phyloP scores from a whole-genome alignment of 2,113 vertebrate species.

The Ammodytes dubius region DNA sequence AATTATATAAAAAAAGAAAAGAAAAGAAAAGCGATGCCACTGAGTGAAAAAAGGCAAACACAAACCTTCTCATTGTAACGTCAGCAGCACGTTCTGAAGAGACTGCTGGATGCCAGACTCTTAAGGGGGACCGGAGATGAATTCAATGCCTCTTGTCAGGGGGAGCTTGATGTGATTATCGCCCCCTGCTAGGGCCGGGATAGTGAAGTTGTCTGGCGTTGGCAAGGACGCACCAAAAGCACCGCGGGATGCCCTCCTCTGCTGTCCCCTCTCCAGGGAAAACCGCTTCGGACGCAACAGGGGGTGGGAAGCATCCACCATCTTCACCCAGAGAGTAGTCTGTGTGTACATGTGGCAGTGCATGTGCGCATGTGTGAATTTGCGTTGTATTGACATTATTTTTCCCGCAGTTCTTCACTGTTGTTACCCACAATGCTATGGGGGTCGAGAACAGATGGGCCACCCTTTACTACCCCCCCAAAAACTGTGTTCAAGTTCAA shows the following conservation, averaged over 20 bases:
- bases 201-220: constrained; percentile 83
- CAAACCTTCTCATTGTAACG: constrained; percentile 81
- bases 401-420: constrained; percentile 13
- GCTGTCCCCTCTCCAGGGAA: constrained; percentile 69
- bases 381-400: constrained; percentile 48
- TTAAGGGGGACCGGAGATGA: constrained; percentile 81
- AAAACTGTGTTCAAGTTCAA: constrained; percentile 49
- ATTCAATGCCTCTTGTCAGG: constrained; percentile 84
- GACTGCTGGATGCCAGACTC: constrained; percentile 79
- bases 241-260: constrained; percentile 72
- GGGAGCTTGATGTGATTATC: constrained; percentile 85
- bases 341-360: constrained; percentile 49
- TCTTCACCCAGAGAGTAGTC: constrained; percentile 50
- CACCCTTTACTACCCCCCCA: constrained; percentile 1
- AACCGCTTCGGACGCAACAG: constrained; percentile 68
- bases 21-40: constrained; percentile 26
- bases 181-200: constrained; percentile 82
- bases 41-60: constrained; percentile 69
- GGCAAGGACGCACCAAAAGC: constrained; percentile 77
- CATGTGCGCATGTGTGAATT: constrained; percentile 64
- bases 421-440: constrained; percentile 24
- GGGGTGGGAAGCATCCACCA: constrained; percentile 73
- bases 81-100: constrained; percentile 75
- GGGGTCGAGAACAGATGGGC: not conserved
- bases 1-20: constrained; percentile 30